Base-by-base conservation (phyloP, 2,888 invertebrate species). In the Molorchus minor region DNA sequence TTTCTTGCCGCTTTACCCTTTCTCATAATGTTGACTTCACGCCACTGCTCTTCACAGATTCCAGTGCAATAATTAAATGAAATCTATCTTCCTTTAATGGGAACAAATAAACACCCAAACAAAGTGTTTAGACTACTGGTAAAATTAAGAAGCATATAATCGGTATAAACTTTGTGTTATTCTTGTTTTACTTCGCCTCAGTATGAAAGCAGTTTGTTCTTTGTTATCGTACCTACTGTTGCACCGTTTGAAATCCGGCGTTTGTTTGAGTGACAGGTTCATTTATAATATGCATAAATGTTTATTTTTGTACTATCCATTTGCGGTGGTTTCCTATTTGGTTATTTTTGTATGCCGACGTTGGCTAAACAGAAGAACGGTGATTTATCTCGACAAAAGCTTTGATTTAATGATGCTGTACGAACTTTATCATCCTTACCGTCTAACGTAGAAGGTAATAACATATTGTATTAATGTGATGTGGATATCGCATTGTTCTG, bases 261-360 rank as follows among this genome's bases (percentile, higher is more conserved):
- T 52, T 30, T 38, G 52, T 41, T 41, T 52, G 52, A 52, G 17
- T 29, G 52, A 30, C 52, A 52, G 41, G 52, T 52, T 41, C 52
- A 52, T 52, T 52, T 52, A 41, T 52, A 41, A 30, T 52, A 52
- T 52, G 52, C 41, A 52, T 52, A 52, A 41, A 52, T 52, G 41
- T 52, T 52, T 52, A 52, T 52, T 52, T 52, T 52, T 52, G 41
- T 30, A 41, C 19, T 52, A 41, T 40, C 52, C 52, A 41, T 41
- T 52, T 52, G 41, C 30, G 52, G 40, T 52, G 40, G 30, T 41
- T 52, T 52, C n/a, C 41, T 40, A 16, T 52, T 52, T 41, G 40
- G 52, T 41, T 52, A 40, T 52, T 41, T 41, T 41, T 12, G 19
- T 30, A 41, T 13, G 41, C 52, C 52, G 21, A 12, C 30, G 13